Conservation (phyloP, 2,113 vertebrate species). For the Porphyrio hochstetteri region DNA sequence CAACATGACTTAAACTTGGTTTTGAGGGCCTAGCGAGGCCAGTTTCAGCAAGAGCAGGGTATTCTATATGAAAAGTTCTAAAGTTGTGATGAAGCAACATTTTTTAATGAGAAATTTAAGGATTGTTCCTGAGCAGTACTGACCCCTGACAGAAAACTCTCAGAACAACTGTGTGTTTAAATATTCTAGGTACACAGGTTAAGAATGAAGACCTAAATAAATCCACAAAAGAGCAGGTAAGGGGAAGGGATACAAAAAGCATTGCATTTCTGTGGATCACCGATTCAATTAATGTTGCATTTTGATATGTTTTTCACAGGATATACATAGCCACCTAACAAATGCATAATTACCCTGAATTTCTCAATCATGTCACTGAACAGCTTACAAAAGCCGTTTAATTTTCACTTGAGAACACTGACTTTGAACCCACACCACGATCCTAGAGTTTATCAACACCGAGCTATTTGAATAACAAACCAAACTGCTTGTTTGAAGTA, state of each 20-base stretch:
- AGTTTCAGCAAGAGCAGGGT: neutral
- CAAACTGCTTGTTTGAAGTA: neutral
- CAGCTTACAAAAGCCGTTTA: neutral
- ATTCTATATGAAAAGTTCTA: neutral
- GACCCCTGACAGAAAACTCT: neutral
- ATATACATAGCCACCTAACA: neutral
- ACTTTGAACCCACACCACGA: neutral
- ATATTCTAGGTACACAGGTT: neutral
- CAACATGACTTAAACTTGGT: neutral
- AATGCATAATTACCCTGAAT: neutral
- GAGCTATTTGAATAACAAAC: neutral
- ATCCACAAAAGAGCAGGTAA: fast-evolving
- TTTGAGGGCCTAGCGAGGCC: neutral
- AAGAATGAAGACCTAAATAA: neutral
- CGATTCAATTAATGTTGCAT: neutral
- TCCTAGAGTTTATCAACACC: neutral
- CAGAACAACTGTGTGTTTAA: neutral
- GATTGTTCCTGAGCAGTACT: neutral
- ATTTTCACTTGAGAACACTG: neutral
- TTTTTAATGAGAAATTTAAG: neutral
- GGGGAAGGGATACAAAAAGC: neutral
- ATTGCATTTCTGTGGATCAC: neutral
- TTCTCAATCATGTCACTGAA: neutral
- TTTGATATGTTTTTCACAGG: neutral
- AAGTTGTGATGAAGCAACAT: neutral